phyloP scores from a whole-genome alignment of 2,797 vertebrate species.

The Siniperca obscura region DNA sequence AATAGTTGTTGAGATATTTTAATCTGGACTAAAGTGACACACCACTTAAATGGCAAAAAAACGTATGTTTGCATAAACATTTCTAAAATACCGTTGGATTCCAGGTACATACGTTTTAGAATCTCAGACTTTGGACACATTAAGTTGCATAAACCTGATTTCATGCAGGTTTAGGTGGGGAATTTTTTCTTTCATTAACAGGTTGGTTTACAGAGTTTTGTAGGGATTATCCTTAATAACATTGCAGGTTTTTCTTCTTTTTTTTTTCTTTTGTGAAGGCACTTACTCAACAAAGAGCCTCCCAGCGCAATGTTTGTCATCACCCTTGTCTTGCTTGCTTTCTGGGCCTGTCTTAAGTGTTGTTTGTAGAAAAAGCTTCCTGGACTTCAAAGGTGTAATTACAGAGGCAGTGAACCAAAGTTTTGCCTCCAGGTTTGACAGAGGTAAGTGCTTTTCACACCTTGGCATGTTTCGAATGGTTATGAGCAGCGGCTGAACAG shows the following conservation, averaged over 20 bases:
- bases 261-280: conserved; percentile 11
- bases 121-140: not conserved
- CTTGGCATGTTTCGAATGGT: conserved; percentile 79
- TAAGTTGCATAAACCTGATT: not conserved
- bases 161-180: not conserved
- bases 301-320: conserved; percentile 64
- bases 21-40: not conserved
- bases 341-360: conserved; percentile 60
- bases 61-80: not conserved
- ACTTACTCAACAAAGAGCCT: conserved; percentile 43
- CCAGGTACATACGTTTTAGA: not conserved
- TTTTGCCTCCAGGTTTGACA: conserved; percentile 76
- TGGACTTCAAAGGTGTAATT: conserved; percentile 83
- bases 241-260: not conserved
- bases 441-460: conserved; percentile 76
- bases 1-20: not conserved
- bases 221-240: not conserved
- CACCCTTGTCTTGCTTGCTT: conserved; percentile 67
- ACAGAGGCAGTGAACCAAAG: conserved; percentile 71
- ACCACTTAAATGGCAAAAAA: not conserved
- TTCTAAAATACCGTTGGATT: not conserved
- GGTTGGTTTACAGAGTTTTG: not conserved
- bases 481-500: conserved; percentile 49
- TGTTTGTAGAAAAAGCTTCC: conserved; percentile 72
- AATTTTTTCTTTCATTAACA: not conserved